Conservation (phyloP, 1,140 invertebrate species). For the Papilio dardanus region DNA sequence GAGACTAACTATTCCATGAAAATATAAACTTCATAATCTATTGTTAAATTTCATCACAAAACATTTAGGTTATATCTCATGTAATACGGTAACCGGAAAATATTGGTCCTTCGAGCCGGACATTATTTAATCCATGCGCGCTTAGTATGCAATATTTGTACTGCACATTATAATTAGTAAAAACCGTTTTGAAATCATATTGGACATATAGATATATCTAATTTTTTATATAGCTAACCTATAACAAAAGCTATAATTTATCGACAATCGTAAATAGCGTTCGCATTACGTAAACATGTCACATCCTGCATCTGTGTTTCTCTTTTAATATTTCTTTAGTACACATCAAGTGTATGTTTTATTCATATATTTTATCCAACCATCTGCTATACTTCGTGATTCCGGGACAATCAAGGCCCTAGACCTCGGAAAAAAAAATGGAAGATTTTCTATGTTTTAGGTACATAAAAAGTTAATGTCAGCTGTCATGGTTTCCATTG, state of each 20-base stretch:
- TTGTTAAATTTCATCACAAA: background rate
- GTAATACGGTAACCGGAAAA: background rate
- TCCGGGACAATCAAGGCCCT: constrained; percentile 29
- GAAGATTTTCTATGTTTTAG: background rate
- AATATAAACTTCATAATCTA: background rate
- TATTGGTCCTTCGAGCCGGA: background rate
- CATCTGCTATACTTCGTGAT: constrained; percentile 36
- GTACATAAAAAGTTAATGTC: no score
- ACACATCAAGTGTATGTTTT: constrained; percentile 30
- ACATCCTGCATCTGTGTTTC: constrained; percentile 37
- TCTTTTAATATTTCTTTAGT: constrained; percentile 37
- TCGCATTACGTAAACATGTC: constrained; percentile 37
- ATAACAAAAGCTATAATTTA: constrained; percentile 34
- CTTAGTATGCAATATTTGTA: background rate
- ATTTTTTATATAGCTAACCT: background rate
- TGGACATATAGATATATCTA: background rate
- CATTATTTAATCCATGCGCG: background rate
- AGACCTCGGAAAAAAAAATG: background rate
- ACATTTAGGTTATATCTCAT: background rate
- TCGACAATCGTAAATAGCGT: constrained; percentile 36
- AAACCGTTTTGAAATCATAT: background rate
- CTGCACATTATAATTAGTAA: background rate
- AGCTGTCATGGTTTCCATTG: no score
- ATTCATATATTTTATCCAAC: constrained; percentile 33
- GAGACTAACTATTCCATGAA: background rate